A percentile compares a stretch with the other conserved stretches of the same genome.
phyloP scores from a whole-genome alignment of 2,888 invertebrate genomes.

The Tiliacea citrago region DNA sequence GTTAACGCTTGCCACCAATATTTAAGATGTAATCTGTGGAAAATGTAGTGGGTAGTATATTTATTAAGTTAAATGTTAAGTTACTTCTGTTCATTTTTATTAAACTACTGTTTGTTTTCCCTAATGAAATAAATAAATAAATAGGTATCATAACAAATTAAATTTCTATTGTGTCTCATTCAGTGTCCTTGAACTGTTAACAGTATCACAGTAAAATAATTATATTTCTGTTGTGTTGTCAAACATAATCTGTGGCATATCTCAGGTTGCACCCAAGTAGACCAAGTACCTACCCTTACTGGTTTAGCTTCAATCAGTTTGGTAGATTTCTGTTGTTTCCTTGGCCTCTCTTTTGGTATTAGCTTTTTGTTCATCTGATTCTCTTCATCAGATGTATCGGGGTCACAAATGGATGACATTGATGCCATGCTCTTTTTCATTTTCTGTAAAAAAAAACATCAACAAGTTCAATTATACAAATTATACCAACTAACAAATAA shows the following conservation, averaged over 20 bases:
- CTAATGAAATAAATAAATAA: too few relatives aligned
- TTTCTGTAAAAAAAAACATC: slow-evolving; percentile 69
- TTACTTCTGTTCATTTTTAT: too few relatives aligned
- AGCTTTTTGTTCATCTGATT: slow-evolving; percentile 48
- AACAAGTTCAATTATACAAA: background rate
- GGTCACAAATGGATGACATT: slow-evolving; percentile 88
- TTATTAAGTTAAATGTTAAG: too few relatives aligned
- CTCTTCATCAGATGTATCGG: slow-evolving; percentile 90
- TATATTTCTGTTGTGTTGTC: background rate
- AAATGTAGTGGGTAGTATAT: too few relatives aligned
- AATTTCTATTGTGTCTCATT: too few relatives aligned
- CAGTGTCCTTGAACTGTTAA: background rate
- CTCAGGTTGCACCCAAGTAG: background rate
- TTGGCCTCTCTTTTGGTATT: slow-evolving; percentile 61
- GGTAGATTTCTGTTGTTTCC: slow-evolving; percentile 72
- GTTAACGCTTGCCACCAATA: too few relatives aligned
- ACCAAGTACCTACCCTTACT: slow-evolving; percentile 71
- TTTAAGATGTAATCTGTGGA: too few relatives aligned
- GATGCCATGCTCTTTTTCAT: slow-evolving; percentile 75
- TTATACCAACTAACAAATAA: background rate
- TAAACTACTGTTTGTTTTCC: too few relatives aligned
- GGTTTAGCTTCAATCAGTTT: slow-evolving; percentile 81
- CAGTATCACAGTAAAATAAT: background rate
- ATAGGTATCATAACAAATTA: too few relatives aligned
- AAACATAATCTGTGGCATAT: background rate